Percentiles rank a stretch among this genome's conserved stretches.
Evolutionary conservation across 2,113 vertebrate species (phyloP).

Genomic region (Antigone vipio): DNA sequence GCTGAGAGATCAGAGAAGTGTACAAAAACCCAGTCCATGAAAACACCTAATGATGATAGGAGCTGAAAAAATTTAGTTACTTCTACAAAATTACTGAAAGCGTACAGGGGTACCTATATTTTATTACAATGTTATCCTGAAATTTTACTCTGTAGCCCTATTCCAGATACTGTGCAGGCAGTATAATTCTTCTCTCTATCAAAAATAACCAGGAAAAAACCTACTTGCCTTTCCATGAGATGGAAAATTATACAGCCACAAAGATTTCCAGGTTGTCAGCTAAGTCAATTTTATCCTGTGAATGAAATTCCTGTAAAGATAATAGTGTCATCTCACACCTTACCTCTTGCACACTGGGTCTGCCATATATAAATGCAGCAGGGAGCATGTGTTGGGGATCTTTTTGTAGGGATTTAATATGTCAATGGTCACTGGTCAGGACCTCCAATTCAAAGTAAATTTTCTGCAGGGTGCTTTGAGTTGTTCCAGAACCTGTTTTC

Average conservation of each 20-base stretch:
- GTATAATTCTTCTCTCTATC: background rate
- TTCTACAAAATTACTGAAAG: background rate
- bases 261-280: background rate
- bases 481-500: background rate
- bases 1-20: background rate
- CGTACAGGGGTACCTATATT: background rate
- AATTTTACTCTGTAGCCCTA: background rate
- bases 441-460: background rate
- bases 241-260: background rate
- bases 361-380: background rate
- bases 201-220: background rate
- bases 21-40: background rate
- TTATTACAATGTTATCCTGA: background rate
- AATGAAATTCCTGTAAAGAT: background rate
- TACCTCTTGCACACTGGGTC: background rate
- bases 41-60: background rate
- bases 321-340: background rate
- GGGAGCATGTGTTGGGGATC: background rate
- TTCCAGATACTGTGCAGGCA: fast-evolving
- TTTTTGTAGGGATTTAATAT: background rate
- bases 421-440: background rate
- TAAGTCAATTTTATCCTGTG: background rate
- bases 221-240: background rate
- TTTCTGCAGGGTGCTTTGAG: background rate
- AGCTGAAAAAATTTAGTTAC: background rate